Evolutionary conservation across 2,113 vertebrate species (phyloP).

Genomic region (Tenrec ecaudatus): DNA sequence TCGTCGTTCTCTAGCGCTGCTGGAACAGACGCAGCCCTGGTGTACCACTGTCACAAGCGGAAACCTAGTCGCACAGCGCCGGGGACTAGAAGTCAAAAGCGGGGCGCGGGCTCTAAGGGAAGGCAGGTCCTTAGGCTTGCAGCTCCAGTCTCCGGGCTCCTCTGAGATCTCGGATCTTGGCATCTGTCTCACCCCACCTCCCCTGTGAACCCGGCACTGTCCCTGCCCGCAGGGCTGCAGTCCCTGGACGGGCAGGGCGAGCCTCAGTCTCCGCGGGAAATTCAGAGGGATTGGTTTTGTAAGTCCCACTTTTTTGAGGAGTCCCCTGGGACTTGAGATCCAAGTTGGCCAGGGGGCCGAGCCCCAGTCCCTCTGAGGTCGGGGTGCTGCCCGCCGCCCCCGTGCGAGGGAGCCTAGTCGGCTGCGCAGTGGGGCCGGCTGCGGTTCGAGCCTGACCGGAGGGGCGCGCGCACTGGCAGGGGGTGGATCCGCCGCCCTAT

Average conservation of each 20-base stretch:
- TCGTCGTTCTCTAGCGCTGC: neutral
- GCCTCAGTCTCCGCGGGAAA: neutral
- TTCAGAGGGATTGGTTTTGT: slow-evolving; percentile 28
- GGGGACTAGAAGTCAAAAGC: neutral
- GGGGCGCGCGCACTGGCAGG: no score
- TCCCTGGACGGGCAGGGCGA: no score
- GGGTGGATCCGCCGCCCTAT: no score
- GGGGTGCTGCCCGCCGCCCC: no score
- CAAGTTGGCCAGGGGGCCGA: neutral
- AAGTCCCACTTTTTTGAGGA: slow-evolving; percentile 27
- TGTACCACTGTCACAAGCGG: neutral
- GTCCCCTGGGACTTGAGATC: slow-evolving; percentile 1
- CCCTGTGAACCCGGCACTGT: slow-evolving; percentile 69
- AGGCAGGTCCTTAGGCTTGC: neutral
- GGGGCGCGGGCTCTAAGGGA: neutral
- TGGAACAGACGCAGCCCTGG: neutral
- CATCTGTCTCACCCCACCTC: neutral
- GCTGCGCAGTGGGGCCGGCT: no score
- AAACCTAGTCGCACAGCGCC: neutral
- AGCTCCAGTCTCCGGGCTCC: neutral
- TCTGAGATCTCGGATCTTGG: neutral
- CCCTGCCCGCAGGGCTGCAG: neutral
- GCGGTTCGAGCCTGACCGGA: no score
- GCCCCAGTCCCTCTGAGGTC: neutral
- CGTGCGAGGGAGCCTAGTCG: no score